Evolutionary conservation across 2,797 vertebrate species (phyloP), one percentile per base, ranked within the genome.

Genomic region (Anas flavirostris): DNA sequence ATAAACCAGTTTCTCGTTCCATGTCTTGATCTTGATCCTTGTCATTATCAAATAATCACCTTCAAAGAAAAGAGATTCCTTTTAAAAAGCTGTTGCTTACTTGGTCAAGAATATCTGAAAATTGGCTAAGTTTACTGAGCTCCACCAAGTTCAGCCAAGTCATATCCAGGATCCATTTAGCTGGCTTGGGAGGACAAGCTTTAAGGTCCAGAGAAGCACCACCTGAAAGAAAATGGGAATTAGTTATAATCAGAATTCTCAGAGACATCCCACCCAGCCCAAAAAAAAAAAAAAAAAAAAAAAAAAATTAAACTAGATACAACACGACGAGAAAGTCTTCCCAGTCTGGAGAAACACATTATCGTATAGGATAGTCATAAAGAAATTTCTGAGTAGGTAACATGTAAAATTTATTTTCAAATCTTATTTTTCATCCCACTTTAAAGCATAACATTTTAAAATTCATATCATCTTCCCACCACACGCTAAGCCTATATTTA

Each of bases 81-180:
- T 94, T 82, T 21, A 8, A 64, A 86, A 90, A 88, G 4, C 22
- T 82, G 31, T 69, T 77, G 95, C 93, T 56, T 96, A 99, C 99
- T 98, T 99, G 98, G 94, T 99, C 97, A 62, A 99, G 98, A 95
- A 99, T 97, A 97, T 99, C 98, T 93, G 99, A 98, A 96, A 99
- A 99, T 88, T 99, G 98, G 96, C 98, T 97, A 31, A 99, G 98
- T 93, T 99, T 99, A 97, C 99, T 99, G 67, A 99, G 99, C 91
- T 99, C 98, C 48, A 99, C 99, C 82, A 99, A 98, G 91, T 99
- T 99, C 75, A 99, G 96, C 99, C 99, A 99, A 28, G 99, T 99
- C 98, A 99, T 99, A 91, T 99, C 99, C 72, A 99, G 97, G 90
- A 99, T 99, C 99, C 99, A 99, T 95, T 98, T 99, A 58, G 98